Base-by-base conservation (phyloP, 2,113 vertebrate species). In the Tragelaphus scriptus region DNA sequence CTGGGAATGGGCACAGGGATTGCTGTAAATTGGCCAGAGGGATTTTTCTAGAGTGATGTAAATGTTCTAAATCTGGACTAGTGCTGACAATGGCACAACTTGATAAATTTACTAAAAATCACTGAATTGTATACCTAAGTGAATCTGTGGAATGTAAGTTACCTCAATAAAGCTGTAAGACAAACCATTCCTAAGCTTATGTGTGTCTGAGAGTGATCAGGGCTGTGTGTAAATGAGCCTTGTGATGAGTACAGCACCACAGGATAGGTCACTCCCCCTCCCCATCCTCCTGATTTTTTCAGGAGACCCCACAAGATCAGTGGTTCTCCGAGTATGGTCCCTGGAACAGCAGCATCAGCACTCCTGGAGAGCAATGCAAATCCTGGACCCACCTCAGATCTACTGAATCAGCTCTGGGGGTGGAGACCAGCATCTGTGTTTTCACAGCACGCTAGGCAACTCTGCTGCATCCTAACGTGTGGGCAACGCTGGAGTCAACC, bases 81-180 rank as follows among this genome's bases (percentile, higher is more conserved):
- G 36, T 84, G 4, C 19, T 79, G 36, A 82, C 88, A 23, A 53
- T 40, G 44, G 16, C 32, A 79, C 81, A 44, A 10, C 12, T 91
- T 14, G 32, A 28, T 59, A 56, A 55, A 47, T 79, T 86, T 82
- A 88, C 40, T 75, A 94, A 84, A 82, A 58, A 3, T 8, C 19
- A 44, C 40, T 68, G 23, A 53, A 55, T 94, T 88, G 58, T 84
- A 58, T 92, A 36, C 32, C 32, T 63, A 90, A 53, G 32, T 85
- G 47, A 84, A 87, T 89, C 12, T 90, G n/a, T 92, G 58, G 44
- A 71, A 11, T 49, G 5, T 90, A 79, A 95, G 40, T 59, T 49
- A 88, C 53, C 63, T 85, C 53, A 71, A 32, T 55, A 95, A 97
- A 93, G 19, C 91, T 40, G 21, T 80, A 19, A 55, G 21, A 44